phyloP scores from a whole-genome alignment of 2,888 invertebrate genomes.

The Odontomyia ornata region DNA sequence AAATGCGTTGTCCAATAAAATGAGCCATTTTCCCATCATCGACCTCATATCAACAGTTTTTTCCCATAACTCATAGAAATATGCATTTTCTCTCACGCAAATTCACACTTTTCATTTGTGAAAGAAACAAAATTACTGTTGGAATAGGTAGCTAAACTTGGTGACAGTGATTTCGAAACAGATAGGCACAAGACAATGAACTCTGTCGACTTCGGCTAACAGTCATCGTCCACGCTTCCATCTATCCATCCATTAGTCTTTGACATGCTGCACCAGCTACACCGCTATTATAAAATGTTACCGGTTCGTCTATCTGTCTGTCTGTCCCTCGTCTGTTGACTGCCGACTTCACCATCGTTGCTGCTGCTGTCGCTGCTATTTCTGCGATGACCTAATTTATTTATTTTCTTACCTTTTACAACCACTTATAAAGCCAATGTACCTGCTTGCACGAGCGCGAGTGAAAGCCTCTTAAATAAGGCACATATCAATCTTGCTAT shows the following conservation, averaged over 20 bases:
- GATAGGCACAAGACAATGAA: conserved; percentile 12
- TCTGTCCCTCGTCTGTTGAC: not conserved
- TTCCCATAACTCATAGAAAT: no score
- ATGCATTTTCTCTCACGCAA: conserved; percentile 30
- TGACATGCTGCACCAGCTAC: not conserved
- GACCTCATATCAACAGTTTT: no score
- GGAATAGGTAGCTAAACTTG: not conserved
- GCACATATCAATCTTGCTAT: conserved; percentile 17
- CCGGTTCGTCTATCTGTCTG: conserved; percentile 13
- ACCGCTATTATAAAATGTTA: not conserved
- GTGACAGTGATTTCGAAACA: conserved; percentile 28
- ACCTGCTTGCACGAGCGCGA: conserved; percentile 1
- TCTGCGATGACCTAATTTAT: conserved; percentile 30
- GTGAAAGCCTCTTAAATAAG: conserved; percentile 30
- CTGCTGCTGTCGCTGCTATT: no score
- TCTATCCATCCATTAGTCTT: no score
- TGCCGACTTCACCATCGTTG: no score
- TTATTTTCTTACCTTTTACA: conserved; percentile 5
- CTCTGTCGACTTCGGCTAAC: not conserved
- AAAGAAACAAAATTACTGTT: not conserved
- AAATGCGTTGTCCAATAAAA: no score
- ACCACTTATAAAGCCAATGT: not conserved
- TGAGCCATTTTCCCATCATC: no score
- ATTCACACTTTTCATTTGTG: not conserved
- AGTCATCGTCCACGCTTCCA: no score